Conservation (phyloP, 2,888 invertebrate species). For the Poecilobothrus nobilitatus region DNA sequence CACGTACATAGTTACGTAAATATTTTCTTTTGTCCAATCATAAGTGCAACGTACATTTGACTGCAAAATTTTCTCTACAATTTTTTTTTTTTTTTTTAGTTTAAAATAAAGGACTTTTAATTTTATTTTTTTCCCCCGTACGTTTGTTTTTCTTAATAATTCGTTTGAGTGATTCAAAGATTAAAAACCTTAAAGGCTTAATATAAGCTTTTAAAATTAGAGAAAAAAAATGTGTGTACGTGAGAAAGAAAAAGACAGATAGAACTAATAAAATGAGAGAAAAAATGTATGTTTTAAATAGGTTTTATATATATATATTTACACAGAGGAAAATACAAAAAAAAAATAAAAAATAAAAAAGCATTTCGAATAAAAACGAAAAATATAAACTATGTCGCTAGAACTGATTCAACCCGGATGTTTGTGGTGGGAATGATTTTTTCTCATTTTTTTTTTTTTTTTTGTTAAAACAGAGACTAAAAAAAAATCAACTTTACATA, state of each 20-base stretch:
- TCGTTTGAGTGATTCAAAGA: neutral
- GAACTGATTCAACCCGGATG: neutral
- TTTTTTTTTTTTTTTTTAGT: neutral
- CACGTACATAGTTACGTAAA: too few species aligned
- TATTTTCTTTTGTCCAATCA: neutral
- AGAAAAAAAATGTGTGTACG: too few species aligned
- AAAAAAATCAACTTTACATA: neutral
- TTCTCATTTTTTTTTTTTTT: neutral
- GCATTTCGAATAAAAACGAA: neutral
- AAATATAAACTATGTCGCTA: neutral
- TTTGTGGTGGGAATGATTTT: neutral
- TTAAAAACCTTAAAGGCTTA: conserved; percentile 4
- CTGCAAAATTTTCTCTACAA: neutral
- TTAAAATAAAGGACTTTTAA: neutral
- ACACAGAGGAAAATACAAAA: neutral
- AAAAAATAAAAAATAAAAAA: neutral
- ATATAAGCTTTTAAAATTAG: neutral
- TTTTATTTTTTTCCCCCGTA: neutral
- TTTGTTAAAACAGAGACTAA: neutral
- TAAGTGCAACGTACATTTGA: neutral
- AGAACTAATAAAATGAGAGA: too few species aligned
- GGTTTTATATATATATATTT: neutral
- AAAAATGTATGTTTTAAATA: too few species aligned
- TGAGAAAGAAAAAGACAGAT: too few species aligned
- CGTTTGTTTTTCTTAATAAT: neutral